Evolutionary conservation across 2,888 invertebrate species (phyloP).

Genomic region (Mimas tiliae): DNA sequence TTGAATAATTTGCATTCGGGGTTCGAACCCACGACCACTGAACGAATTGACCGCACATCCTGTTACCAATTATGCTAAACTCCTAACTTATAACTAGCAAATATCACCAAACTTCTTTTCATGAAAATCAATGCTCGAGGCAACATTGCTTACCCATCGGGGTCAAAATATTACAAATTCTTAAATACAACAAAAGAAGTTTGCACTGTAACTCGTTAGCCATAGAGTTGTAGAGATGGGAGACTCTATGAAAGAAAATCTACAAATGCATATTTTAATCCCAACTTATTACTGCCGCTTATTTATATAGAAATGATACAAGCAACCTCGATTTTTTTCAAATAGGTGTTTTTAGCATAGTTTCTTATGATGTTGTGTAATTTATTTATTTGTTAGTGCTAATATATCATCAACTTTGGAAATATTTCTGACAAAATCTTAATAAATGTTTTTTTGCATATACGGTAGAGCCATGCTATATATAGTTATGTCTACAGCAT

Average conservation of each 20-base stretch:
- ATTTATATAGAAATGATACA: slow-evolving; percentile 31
- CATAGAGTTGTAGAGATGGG: not conserved
- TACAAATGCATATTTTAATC: slow-evolving; percentile 79
- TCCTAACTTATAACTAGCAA: not conserved
- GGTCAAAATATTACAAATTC: slow-evolving; percentile 4
- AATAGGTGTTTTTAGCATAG: too few relatives aligned
- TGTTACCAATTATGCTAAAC: too few relatives aligned
- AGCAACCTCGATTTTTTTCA: not conserved
- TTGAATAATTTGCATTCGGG: too few relatives aligned
- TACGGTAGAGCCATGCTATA: too few relatives aligned
- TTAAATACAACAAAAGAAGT: slow-evolving; percentile 14
- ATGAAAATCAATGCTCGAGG: not conserved
- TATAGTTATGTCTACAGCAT: too few relatives aligned
- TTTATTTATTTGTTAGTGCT: too few relatives aligned
- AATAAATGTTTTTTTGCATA: too few relatives aligned
- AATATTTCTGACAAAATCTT: too few relatives aligned
- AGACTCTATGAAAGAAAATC: slow-evolving; percentile 66
- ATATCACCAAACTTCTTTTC: not conserved
- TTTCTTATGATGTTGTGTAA: too few relatives aligned
- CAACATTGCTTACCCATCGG: not conserved
- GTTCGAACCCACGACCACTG: too few relatives aligned
- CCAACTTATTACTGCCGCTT: slow-evolving; percentile 71
- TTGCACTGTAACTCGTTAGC: slow-evolving; percentile 19
- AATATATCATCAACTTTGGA: too few relatives aligned
- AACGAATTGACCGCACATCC: too few relatives aligned